Evolutionary conservation across 2,797 vertebrate species (phyloP), one percentile per base, ranked within the genome.

Genomic region (Hemibagrus guttatus): DNA sequence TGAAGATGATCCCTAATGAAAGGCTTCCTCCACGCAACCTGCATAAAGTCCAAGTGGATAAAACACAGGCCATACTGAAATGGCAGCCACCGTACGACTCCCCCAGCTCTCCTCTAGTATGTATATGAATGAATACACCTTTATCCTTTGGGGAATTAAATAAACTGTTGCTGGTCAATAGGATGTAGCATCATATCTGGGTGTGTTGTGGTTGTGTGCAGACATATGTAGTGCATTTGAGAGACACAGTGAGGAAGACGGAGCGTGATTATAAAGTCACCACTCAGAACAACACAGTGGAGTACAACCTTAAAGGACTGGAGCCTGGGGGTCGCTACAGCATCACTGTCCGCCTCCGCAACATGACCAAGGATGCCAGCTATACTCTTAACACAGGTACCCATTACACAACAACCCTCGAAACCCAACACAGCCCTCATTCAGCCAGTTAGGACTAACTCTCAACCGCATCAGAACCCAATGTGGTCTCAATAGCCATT

Each of bases 281-380:
- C 82, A 97, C 95, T 0, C 88, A 84, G 83, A 99, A 98, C 94
- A 99, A 97, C 93, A 99, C 98, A 0, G 95, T 99, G 91, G 98
- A 99, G 87, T 99, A 96, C 89, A 92, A 91, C 54, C 95, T 99
- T 26, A 96, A 91, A 84, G 96, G 94, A 58, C 92, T 99, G 90
- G 98, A 99, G 87, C 97, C 98, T 0, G 98, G 97, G 1, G 98
- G 98, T 42, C 96, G 96, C n/a, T 99, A 99, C 94, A 97, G 96
- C 1, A 81, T 99, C 84, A 93, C 96, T 0, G 95, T 99, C 76
- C 97, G 98, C 1, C 96, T 99, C 84, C 95, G 96, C 83, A 99
- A 99, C 92, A 99, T 99, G 98, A 99, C 97, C 96, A 99, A 99
- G 91, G 98, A 99, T 81, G 94, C 97, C 93, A 97, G 95, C 88